These are phyloP conservation scores for Drosophila leontia DNA, from an alignment of 1,140 invertebrate species.

Conservation along the genomic window DNA sequence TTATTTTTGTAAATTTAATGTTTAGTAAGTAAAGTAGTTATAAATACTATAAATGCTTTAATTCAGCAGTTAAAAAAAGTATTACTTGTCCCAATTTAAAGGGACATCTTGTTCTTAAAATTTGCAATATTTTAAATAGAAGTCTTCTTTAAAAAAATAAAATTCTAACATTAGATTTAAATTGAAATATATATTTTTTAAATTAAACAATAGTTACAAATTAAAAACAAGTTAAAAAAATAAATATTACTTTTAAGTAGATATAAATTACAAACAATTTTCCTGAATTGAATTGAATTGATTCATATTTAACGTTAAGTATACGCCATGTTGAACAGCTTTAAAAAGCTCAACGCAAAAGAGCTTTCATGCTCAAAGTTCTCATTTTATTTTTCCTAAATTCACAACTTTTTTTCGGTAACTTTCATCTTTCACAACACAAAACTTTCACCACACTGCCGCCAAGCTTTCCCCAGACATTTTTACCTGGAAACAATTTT, in stretches of 20 bases:
- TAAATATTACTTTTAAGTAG: not conserved
- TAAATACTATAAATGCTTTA: too few species aligned
- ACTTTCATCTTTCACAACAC: not conserved
- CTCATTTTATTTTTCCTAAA: not conserved
- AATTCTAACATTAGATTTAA: too few species aligned
- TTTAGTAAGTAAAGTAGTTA: too few species aligned
- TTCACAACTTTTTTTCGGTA: not conserved
- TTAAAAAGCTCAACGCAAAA: not conserved
- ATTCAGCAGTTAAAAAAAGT: too few species aligned
- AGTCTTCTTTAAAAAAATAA: too few species aligned
- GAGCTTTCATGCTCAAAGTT: not conserved
- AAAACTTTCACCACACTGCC: slow-evolving; percentile 1
- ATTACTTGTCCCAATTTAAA: too few species aligned
- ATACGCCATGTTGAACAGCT: slow-evolving; percentile 19
- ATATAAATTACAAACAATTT: too few species aligned
- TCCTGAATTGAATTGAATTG: too few species aligned
- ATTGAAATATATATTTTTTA: not conserved
- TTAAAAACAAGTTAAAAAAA: not conserved
- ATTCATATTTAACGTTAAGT: slow-evolving; percentile 12
- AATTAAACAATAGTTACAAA: too few species aligned
- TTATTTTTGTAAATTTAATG: too few species aligned
- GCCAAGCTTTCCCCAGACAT: slow-evolving; percentile 9
- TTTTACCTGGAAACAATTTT: not conserved
- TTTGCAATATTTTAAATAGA: too few species aligned
- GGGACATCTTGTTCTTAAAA: too few species aligned